A percentile compares a stretch with the other conserved stretches of the same genome.
Evolutionary conservation across 1,140 invertebrate species (phyloP).

Genomic region (Psix sp.): DNA sequence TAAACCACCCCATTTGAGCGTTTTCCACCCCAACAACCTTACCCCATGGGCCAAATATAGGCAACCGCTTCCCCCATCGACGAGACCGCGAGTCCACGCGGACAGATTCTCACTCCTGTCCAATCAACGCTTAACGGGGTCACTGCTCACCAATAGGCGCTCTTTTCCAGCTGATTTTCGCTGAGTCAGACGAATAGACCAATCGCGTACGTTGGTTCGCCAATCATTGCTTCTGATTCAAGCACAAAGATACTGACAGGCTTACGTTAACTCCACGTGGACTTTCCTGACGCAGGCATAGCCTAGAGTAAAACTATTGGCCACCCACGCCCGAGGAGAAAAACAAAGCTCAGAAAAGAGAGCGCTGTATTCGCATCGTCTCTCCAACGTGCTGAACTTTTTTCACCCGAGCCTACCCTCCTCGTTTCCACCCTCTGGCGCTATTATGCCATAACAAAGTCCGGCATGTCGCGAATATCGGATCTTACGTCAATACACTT

Average conservation of each 20-base stretch:
- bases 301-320: constrained; percentile 73
- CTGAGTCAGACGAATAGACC: constrained; percentile 20
- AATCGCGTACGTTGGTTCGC: constrained; percentile 42
- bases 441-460: constrained; percentile 75
- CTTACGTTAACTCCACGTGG: constrained; percentile 67
- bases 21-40: constrained; percentile 77
- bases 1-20: constrained; percentile 78
- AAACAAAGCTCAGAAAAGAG: constrained; percentile 63
- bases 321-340: constrained; percentile 72
- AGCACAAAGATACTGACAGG: constrained; percentile 6
- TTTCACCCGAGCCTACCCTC: constrained; percentile 58
- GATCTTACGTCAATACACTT: constrained; percentile 69
- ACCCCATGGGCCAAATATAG: constrained; percentile 73
- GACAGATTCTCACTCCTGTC: constrained; percentile 46
- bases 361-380: constrained; percentile 52
- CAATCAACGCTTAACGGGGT: constrained; percentile 44
- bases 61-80: constrained; percentile 34
- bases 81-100: constrained; percentile 65
- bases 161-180: neutral
- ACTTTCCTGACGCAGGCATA: constrained; percentile 49
- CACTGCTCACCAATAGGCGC: constrained; percentile 1
- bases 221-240: constrained; percentile 49
- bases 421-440: constrained; percentile 26
- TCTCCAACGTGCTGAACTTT: constrained; percentile 63
- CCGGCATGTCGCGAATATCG: constrained; percentile 69